These are phyloP conservation scores for Halisarca cf. caerulea DNA, from an alignment of 37 sponge, comb jelly and placozoan genomes.

Conservation along the genomic window DNA sequence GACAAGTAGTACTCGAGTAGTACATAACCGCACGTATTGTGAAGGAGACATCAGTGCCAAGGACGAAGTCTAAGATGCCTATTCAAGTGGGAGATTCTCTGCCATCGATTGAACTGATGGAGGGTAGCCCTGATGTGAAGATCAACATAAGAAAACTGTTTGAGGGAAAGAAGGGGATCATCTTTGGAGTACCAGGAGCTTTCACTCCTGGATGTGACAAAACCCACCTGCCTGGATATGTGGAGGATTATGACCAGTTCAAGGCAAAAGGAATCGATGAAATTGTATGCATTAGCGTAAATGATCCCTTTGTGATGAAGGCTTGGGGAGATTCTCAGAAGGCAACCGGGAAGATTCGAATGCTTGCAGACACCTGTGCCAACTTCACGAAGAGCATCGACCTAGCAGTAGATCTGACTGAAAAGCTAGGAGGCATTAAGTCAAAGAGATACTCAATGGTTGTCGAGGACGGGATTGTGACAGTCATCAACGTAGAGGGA, in stretches of 20 bases:
- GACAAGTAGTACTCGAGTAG: too few relatives aligned
- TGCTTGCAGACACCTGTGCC: slow-evolving; percentile 81
- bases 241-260: slow-evolving; percentile 70
- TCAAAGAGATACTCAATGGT: slow-evolving; percentile 81
- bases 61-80: too few relatives aligned
- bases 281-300: slow-evolving; percentile 92
- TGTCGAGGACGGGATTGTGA: slow-evolving; percentile 76
- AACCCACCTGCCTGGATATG: slow-evolving; percentile 93
- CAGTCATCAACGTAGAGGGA: slow-evolving; percentile 74
- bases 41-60: too few relatives aligned
- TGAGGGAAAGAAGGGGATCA: slow-evolving; percentile 83
- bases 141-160: slow-evolving; percentile 89
- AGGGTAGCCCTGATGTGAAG: slow-evolving; percentile 62
- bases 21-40: too few relatives aligned
- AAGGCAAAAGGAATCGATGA: slow-evolving; percentile 85
- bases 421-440: slow-evolving; percentile 57
- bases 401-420: slow-evolving; percentile 65
- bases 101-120: slow-evolving; percentile 71
- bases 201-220: slow-evolving; percentile 93
- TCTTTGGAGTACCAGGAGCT: slow-evolving; percentile 96
- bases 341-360: slow-evolving; percentile 80
- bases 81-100: slow-evolving; percentile 80
- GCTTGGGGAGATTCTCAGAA: slow-evolving; percentile 84
- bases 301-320: slow-evolving; percentile 95
- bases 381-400: slow-evolving; percentile 83